These are phyloP conservation scores for Hydrophis major DNA, from an alignment of 2,797 vertebrate species.

Conservation along the genomic window DNA sequence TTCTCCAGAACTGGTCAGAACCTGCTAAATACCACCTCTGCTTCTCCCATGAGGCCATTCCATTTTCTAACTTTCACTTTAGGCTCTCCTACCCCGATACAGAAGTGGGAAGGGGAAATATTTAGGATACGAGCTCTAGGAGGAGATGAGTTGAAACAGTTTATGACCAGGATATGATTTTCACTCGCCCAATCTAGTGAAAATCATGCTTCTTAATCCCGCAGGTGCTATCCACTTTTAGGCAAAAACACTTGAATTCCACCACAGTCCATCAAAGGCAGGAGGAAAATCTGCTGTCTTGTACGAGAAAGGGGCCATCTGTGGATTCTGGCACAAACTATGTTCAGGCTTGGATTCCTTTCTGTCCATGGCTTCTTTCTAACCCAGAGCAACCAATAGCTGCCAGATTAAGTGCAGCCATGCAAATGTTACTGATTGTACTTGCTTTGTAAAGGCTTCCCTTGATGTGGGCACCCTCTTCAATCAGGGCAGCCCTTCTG, in stretches of 20 bases:
- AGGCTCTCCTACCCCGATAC: neutral
- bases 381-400: constrained; percentile 65
- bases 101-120: neutral
- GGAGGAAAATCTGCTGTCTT: neutral
- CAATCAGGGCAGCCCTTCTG: constrained; percentile 54
- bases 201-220: neutral
- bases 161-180: too few relatives aligned
- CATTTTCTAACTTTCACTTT: neutral
- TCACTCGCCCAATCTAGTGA: neutral
- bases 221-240: neutral
- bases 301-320: constrained; percentile 64
- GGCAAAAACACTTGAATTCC: constrained; percentile 3
- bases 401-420: constrained; percentile 62
- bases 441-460: constrained; percentile 49
- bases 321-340: constrained; percentile 63
- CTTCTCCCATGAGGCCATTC: neutral
- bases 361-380: constrained; percentile 57
- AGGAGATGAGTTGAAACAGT: too few relatives aligned
- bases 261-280: neutral
- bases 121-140: neutral
- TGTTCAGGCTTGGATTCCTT: constrained; percentile 48
- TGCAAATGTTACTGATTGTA: constrained; percentile 68
- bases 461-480: constrained; percentile 58
- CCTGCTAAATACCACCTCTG: too few relatives aligned
- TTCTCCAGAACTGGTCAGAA: too few relatives aligned